Evolutionary conservation across 2,797 vertebrate species (phyloP).

Genomic region (Trachurus trachurus): DNA sequence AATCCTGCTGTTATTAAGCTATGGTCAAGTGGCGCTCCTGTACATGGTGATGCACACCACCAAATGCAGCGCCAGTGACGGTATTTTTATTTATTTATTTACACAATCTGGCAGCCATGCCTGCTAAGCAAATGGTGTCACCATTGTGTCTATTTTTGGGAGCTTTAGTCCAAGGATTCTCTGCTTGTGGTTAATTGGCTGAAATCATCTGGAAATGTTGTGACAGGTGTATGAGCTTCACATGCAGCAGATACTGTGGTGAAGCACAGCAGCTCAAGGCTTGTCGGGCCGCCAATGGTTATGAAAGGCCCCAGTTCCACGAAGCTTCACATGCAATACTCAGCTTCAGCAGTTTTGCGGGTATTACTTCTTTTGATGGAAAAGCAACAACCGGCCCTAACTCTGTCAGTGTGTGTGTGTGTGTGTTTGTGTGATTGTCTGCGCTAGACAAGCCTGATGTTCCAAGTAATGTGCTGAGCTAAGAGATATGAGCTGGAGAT

Average conservation of each 20-base stretch:
- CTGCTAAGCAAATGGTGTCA: constrained; percentile 2
- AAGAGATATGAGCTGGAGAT: constrained; percentile 51
- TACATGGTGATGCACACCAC: neutral
- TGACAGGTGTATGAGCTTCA: constrained; percentile 16
- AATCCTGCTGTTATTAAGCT: neutral
- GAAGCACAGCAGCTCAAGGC: neutral
- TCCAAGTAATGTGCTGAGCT: constrained; percentile 61
- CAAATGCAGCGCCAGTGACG: neutral
- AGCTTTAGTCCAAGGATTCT: neutral
- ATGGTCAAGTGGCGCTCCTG: neutral
- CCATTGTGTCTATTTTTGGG: neutral
- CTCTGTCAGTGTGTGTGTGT: constrained; percentile 17
- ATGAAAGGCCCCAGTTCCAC: neutral
- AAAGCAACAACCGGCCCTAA: neutral
- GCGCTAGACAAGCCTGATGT: constrained; percentile 33
- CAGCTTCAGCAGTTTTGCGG: constrained; percentile 45
- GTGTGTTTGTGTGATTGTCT: constrained; percentile 16
- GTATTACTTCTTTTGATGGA: constrained; percentile 34
- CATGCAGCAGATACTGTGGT: neutral
- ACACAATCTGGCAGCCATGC: neutral
- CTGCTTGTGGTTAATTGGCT: constrained; percentile 5
- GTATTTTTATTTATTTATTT: neutral
- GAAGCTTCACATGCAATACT: constrained; percentile 8
- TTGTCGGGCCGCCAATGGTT: neutral
- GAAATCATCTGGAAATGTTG: neutral